A percentile compares a stretch with the other conserved stretches of the same genome.
Evolutionary conservation across 2,888 invertebrate genomes (phyloP).

Genomic region (Leptopilina syphax): DNA sequence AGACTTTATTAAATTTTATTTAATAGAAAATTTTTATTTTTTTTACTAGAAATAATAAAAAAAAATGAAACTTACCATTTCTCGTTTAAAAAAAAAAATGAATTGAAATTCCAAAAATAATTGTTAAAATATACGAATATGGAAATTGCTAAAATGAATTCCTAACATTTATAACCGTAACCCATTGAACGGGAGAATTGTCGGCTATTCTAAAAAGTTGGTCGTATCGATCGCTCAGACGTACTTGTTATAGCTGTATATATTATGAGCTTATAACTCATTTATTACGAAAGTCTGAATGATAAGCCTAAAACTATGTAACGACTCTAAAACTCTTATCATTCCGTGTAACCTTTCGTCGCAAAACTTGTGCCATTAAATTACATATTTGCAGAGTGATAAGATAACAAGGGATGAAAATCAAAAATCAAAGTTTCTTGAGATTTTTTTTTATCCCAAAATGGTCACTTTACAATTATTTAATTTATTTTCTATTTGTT

Average conservation of each 20-base stretch:
- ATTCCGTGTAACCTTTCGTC: background rate
- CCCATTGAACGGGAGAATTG: conserved; percentile 27
- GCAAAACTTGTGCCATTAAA: background rate
- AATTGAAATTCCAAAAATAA: too few relatives aligned
- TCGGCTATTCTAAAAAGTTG: conserved; percentile 1
- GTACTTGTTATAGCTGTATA: background rate
- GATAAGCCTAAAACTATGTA: conserved; percentile 9
- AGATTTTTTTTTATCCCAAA: too few relatives aligned
- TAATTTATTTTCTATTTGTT: background rate
- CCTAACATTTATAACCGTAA: conserved; percentile 3
- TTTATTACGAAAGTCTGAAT: background rate
- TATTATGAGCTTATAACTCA: background rate
- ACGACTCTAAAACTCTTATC: conserved; percentile 1
- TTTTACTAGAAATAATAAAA: too few relatives aligned
- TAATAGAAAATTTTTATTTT: too few relatives aligned
- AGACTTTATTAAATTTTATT: too few relatives aligned
- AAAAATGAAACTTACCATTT: too few relatives aligned
- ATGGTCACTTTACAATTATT: background rate
- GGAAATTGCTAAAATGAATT: too few relatives aligned
- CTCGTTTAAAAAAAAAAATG: too few relatives aligned
- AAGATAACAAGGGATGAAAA: background rate
- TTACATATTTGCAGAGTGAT: background rate
- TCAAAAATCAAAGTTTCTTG: background rate
- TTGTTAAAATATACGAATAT: too few relatives aligned
- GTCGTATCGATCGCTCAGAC: background rate